Conservation (phyloP, 2,797 vertebrate genomes). For the Brachymystax lenok region DNA sequence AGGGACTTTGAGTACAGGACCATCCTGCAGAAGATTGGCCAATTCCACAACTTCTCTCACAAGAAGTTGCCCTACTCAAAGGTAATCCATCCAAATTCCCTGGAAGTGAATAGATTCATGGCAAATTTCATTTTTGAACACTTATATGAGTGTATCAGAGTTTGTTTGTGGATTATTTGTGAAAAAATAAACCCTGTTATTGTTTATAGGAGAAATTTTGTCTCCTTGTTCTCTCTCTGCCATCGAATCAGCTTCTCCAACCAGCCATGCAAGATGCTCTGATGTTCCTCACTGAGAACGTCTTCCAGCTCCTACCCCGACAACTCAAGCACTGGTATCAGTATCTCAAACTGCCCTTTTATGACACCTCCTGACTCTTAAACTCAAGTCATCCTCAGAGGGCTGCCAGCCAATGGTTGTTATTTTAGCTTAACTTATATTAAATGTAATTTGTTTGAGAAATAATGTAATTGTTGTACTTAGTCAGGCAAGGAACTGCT, state of each 20-base stretch:
- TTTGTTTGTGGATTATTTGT: background rate
- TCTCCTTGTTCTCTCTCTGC: conserved; percentile 25
- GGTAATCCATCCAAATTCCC: conserved; percentile 6
- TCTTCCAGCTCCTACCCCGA: conserved; percentile 20
- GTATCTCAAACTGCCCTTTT: conserved; percentile 24
- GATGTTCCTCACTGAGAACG: conserved; percentile 22
- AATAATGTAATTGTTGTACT: background rate
- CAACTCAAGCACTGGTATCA: conserved; percentile 33
- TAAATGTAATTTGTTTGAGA: background rate
- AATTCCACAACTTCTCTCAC: conserved; percentile 23
- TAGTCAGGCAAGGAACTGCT: background rate
- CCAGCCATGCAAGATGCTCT: conserved; percentile 30
- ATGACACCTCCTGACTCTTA: background rate
- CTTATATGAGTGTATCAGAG: background rate
- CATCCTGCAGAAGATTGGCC: conserved; percentile 20
- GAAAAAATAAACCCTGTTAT: background rate
- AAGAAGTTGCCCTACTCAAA: conserved; percentile 21
- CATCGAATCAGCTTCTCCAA: conserved; percentile 18
- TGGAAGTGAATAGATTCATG: background rate
- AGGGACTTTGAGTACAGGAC: background rate
- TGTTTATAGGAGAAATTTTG: conserved; percentile 27
- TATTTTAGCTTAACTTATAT: background rate
- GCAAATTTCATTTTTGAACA: background rate
- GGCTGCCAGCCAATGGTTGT: background rate
- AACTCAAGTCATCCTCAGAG: background rate